phyloP scores from a whole-genome alignment of 2,888 invertebrate species.

The Minunthozetes semirufus region DNA sequence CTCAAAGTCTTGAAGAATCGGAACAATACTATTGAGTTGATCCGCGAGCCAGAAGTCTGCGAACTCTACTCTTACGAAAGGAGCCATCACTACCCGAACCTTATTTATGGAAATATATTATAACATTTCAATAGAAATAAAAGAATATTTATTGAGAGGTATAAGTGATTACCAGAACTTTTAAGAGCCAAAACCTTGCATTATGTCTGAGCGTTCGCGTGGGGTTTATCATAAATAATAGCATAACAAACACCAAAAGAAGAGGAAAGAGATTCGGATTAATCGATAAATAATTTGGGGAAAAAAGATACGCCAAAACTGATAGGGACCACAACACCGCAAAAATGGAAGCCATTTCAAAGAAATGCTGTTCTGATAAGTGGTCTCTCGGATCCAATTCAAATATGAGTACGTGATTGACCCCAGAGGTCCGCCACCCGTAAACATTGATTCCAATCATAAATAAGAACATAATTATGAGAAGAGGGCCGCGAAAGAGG shows the following conservation, averaged over 20 bases:
- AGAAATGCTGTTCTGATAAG: conserved; percentile 75
- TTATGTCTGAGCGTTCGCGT: conserved; percentile 82
- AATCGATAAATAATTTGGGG: conserved; percentile 68
- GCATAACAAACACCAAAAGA: conserved; percentile 65
- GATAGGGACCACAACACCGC: conserved; percentile 91
- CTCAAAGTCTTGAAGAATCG: conserved; percentile 85
- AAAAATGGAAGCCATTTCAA: conserved; percentile 85
- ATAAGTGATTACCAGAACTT: conserved; percentile 60
- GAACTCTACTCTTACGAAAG: conserved; percentile 86
- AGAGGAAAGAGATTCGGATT: conserved; percentile 89
- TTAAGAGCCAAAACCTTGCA: conserved; percentile 86
- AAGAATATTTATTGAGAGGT: not conserved
- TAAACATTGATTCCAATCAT: conserved; percentile 93
- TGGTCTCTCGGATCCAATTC: conserved; percentile 93
- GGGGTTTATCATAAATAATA: conserved; percentile 82
- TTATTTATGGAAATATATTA: conserved; percentile 47
- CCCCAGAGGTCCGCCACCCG: conserved; percentile 94
- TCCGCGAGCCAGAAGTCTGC: conserved; percentile 99
- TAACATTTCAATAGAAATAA: too few relatives aligned
- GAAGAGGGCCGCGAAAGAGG: conserved; percentile 85
- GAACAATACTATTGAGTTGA: conserved; percentile 86
- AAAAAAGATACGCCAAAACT: conserved; percentile 73
- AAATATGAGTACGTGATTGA: conserved; percentile 95
- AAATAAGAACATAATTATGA: conserved; percentile 85
- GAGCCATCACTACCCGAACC: conserved; percentile 78